These are phyloP conservation scores for Rhinopomastus cyanomelas DNA, from an alignment of 2,113 vertebrate genomes.

Conservation along the genomic window DNA sequence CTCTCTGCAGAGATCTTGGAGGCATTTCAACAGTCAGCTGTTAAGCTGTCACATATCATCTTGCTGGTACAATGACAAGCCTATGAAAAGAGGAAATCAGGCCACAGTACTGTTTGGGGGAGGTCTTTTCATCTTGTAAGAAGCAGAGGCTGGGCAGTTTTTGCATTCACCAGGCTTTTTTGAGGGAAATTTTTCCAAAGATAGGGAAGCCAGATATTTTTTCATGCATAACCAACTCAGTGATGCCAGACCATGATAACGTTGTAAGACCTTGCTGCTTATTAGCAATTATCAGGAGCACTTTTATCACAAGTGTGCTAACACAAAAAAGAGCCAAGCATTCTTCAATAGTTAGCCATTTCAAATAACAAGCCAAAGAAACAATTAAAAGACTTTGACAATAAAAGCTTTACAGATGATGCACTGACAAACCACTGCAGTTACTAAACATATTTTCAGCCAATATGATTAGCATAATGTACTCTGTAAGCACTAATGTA, in stretches of 20 bases:
- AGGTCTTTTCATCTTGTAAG: neutral
- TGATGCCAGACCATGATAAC: neutral
- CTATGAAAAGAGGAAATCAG: neutral
- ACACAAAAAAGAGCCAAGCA: neutral
- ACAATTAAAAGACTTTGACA: conserved; percentile 29
- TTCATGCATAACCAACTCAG: neutral
- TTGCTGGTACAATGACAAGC: neutral
- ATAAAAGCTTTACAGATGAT: conserved; percentile 44
- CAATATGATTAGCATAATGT: conserved; percentile 30
- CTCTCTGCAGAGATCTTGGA: neutral
- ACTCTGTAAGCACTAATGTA: neutral
- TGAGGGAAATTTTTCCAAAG: neutral
- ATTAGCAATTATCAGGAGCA: neutral
- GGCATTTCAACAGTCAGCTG: neutral
- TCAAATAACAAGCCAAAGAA: conserved; percentile 34
- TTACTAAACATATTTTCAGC: conserved; percentile 42
- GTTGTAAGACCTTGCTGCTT: neutral
- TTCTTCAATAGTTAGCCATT: neutral
- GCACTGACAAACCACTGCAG: neutral
- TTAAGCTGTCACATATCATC: neutral
- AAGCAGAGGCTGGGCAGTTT: neutral
- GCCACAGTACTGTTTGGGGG: neutral
- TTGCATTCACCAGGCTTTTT: neutral
- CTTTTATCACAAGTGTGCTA: neutral
- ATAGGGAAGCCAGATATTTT: neutral